Evolutionary conservation across 2,888 invertebrate species (phyloP), one percentile per base, ranked within the genome.

Genomic region (Elmis aenea): DNA sequence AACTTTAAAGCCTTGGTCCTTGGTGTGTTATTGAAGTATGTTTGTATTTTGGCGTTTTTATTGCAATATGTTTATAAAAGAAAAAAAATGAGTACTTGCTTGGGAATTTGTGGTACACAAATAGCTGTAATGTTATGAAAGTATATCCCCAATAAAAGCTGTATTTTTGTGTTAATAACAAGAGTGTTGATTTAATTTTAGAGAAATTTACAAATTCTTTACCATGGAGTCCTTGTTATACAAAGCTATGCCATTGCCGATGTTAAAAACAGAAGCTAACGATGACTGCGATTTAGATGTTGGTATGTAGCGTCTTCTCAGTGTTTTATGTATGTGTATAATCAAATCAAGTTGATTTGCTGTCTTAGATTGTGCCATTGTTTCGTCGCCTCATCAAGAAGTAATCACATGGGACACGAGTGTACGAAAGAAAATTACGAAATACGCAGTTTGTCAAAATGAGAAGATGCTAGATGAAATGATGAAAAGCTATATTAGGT

Each of bases 401-500:
- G 42, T 50, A 10, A 36, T 40, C 12, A 41, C 49, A 26, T 57
- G 54, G 55, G 46, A 53, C 26, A 27, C 38, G 10, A 52, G 46
- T 28, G 44, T 51, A n/a, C 36, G 46, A 5, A 40, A 38, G 13
- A 50, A 48, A 32, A 38, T 53, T 10, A 39, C 40, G 30, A 38
- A 38, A n/a, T 38, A 41, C 31, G 33, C 40, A 5, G 31, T 45
- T 10, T 45, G 33, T 22, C 42, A 48, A 23, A 50, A 39, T 31
- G 51, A 51, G 31, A 45, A 44, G 21, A 30, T 44, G 16, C 38
- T 54, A 16, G 42, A 45, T 14, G 46, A 42, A 23, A 25, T 51
- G 6, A 46, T 57, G 48, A 51, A 49, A 13, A 53, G 52, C 33
- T 57, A 57, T 37, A 25, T 51, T 30, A 27, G 41, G 57, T 55